These are phyloP conservation scores for Boloria selene DNA, from an alignment of 2,888 invertebrate genomes.

Conservation along the genomic window DNA sequence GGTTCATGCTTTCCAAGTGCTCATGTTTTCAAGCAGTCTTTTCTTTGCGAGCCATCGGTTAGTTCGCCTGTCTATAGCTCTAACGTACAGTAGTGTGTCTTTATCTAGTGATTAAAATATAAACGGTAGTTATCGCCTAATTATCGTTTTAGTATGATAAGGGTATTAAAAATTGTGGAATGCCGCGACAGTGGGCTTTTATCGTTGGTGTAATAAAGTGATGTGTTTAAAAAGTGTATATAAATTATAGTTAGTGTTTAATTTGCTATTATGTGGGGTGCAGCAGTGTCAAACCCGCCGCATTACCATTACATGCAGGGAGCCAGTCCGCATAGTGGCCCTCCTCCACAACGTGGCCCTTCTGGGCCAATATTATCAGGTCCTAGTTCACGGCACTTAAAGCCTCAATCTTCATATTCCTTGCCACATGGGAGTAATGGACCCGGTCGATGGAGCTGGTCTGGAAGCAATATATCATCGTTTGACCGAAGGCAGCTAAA, in stretches of 20 bases:
- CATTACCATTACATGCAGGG: slow-evolving; percentile 75
- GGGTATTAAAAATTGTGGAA: slow-evolving; percentile 56
- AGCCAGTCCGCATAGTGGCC: slow-evolving; percentile 49
- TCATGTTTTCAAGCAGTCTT: slow-evolving; percentile 72
- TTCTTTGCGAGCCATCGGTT: slow-evolving; percentile 71
- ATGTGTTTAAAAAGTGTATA: slow-evolving; percentile 46
- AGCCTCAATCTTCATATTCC: slow-evolving; percentile 79
- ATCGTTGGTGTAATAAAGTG: slow-evolving; percentile 67
- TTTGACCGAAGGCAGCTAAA: slow-evolving; percentile 75
- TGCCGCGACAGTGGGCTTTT: slow-evolving; percentile 63
- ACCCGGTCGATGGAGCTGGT: slow-evolving; percentile 80
- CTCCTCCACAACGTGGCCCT: slow-evolving; percentile 59
- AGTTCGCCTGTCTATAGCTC: slow-evolving; percentile 66
- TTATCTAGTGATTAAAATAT: slow-evolving; percentile 62
- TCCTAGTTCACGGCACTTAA: slow-evolving; percentile 64
- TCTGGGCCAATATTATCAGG: slow-evolving; percentile 67
- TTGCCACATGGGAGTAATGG: slow-evolving; percentile 81
- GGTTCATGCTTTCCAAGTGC: slow-evolving; percentile 75
- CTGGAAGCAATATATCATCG: slow-evolving; percentile 78
- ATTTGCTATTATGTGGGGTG: slow-evolving; percentile 74
- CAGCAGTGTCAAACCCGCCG: slow-evolving; percentile 74
- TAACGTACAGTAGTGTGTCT: slow-evolving; percentile 46
- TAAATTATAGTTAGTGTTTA: slow-evolving; percentile 48
- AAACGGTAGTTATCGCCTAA: slow-evolving; percentile 62
- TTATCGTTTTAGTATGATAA: slow-evolving; percentile 69